These are phyloP conservation scores for Lepus timidus DNA, from an alignment of 2,113 vertebrate genomes.

Conservation along the genomic window DNA sequence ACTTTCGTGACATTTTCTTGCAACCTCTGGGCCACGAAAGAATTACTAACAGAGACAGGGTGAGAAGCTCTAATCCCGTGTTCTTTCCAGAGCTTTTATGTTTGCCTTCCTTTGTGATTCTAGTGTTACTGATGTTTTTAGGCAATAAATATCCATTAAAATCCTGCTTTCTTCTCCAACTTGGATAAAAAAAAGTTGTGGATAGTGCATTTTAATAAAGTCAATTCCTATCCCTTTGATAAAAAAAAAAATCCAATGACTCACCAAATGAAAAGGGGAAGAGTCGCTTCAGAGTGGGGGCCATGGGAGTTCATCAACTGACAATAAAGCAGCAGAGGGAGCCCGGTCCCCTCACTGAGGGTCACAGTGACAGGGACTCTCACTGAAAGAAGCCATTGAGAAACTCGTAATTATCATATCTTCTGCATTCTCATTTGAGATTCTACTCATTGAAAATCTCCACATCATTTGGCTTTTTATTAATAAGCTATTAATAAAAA, in stretches of 20 bases:
- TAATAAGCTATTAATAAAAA: neutral
- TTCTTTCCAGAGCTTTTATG: neutral
- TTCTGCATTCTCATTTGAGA: conserved; percentile 55
- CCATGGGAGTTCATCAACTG: neutral
- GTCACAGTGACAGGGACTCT: neutral
- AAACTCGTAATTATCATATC: conserved; percentile 47
- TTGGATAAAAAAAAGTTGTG: neutral
- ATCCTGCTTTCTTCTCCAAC: neutral
- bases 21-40: neutral
- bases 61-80: neutral
- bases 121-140: neutral
- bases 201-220: neutral
- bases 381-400: conserved; percentile 61
- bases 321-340: conserved; percentile 39
- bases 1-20: neutral
- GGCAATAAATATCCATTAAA: neutral
- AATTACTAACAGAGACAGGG: neutral
- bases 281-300: neutral
- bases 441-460: conserved; percentile 22
- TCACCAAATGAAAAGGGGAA: conserved; percentile 33
- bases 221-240: neutral
- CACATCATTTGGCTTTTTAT: neutral
- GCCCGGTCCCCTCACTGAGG: neutral
- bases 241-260: neutral
- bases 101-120: neutral